phyloP scores from a whole-genome alignment of 2,113 vertebrate genomes.

The Tyrannus savana region DNA sequence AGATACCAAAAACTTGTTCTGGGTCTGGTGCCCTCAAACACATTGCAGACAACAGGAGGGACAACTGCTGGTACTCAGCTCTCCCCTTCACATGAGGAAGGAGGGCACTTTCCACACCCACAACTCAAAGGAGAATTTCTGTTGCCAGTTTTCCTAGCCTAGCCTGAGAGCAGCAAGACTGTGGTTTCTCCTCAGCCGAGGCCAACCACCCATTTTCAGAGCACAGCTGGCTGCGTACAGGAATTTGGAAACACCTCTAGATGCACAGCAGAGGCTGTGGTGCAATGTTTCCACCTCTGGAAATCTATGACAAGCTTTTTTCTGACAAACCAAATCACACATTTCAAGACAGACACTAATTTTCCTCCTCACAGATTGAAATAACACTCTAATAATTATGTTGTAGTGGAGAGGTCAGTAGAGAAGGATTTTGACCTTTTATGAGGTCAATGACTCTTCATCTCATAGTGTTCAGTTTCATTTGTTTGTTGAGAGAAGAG shows the following conservation, averaged over 20 bases:
- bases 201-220: neutral
- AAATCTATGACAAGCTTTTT: neutral
- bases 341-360: neutral
- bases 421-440: constrained; percentile 69
- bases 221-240: neutral
- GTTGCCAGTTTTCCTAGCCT: neutral
- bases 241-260: neutral
- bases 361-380: neutral
- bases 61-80: neutral
- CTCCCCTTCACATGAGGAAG: neutral
- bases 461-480: constrained; percentile 77
- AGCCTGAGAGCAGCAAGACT: neutral
- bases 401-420: neutral
- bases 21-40: neutral
- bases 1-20: neutral
- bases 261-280: neutral
- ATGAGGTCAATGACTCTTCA: constrained; percentile 78
- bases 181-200: neutral
- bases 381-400: neutral
- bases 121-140: neutral
- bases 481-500: constrained; percentile 81
- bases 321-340: constrained; percentile 20
- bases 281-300: neutral
- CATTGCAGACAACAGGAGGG: neutral
- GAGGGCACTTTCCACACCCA: neutral